Conservation (phyloP, 2,888 invertebrate species). For the Lamproptera curius region DNA sequence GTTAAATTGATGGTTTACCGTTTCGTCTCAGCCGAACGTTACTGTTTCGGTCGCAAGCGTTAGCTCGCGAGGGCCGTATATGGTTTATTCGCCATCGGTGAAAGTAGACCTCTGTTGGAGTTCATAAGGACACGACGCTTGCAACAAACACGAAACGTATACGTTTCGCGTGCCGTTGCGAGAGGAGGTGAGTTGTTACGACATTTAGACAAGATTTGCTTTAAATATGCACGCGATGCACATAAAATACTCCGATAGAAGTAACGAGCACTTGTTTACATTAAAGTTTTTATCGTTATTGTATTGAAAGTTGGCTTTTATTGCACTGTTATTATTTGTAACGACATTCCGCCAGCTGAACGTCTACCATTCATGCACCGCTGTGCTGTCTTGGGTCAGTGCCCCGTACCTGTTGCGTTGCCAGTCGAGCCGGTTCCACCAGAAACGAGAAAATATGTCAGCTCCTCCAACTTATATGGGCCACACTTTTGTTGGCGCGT, state of each 20-base stretch:
- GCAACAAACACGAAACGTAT: slow-evolving; percentile 63
- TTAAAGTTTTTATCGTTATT: too few species aligned
- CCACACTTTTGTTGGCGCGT: slow-evolving; percentile 6
- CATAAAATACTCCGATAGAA: too few species aligned
- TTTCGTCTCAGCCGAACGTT: slow-evolving; percentile 72
- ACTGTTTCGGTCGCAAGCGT: slow-evolving; percentile 70
- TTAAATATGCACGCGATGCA: too few species aligned
- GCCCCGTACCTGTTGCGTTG: slow-evolving; percentile 72
- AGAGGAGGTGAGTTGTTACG: slow-evolving; percentile 58
- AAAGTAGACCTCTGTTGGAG: slow-evolving; percentile 76
- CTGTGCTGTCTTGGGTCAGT: slow-evolving; percentile 66
- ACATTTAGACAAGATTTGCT: slow-evolving; percentile 43
- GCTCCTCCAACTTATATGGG: slow-evolving; percentile 42
- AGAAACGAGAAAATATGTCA: slow-evolving; percentile 42
- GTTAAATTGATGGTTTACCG: slow-evolving; percentile 38
- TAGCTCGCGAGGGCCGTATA: slow-evolving; percentile 64
- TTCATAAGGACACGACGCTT: slow-evolving; percentile 71
- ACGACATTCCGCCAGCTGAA: slow-evolving; percentile 39
- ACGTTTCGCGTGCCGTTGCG: slow-evolving; percentile 57
- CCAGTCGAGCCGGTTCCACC: slow-evolving; percentile 65
- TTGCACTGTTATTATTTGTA: slow-evolving; percentile 14
- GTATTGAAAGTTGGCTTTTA: slow-evolving; percentile 1
- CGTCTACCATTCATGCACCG: slow-evolving; percentile 55
- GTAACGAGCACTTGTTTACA: too few species aligned
- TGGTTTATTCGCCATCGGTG: slow-evolving; percentile 67